Conservation (phyloP, 2,113 vertebrate genomes). For the Percopsis transmontana region DNA sequence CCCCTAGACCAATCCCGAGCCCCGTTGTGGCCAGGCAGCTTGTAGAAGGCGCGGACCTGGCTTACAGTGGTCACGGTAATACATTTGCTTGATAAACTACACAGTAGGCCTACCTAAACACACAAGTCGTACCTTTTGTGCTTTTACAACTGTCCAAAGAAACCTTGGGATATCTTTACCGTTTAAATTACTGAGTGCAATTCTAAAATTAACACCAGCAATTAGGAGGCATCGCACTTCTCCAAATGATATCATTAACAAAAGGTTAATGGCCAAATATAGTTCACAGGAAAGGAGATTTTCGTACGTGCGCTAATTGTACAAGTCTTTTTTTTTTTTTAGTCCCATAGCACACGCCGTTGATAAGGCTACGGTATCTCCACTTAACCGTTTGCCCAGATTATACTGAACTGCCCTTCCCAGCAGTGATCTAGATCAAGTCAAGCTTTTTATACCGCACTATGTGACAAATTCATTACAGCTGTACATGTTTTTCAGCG, state of each 20-base stretch:
- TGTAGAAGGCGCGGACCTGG: too few species aligned
- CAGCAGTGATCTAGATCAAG: constrained; percentile 62
- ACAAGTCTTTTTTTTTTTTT: constrained; percentile 11
- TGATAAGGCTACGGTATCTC: constrained; percentile 34
- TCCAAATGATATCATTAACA: constrained; percentile 63
- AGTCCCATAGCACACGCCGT: constrained; percentile 49
- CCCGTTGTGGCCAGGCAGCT: too few species aligned
- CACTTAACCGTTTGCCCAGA: constrained; percentile 52
- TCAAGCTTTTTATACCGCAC: constrained; percentile 30
- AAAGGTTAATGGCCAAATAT: constrained; percentile 66
- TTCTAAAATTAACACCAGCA: constrained; percentile 66
- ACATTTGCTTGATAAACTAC: background rate
- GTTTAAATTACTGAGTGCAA: constrained; percentile 62
- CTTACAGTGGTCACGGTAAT: too few species aligned
- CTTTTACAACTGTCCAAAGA: constrained; percentile 33
- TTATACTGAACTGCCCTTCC: constrained; percentile 46
- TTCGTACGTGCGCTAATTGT: constrained; percentile 7
- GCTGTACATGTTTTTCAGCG: too few species aligned
- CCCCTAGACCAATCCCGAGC: too few species aligned
- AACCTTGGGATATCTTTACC: constrained; percentile 54
- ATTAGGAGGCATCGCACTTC: constrained; percentile 66
- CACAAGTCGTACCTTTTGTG: too few species aligned
- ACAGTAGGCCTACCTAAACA: background rate
- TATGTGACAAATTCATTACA: too few species aligned
- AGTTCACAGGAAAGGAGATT: constrained; percentile 43